Percentiles rank a stretch among this genome's conserved stretches.
These are phyloP conservation scores for Caenorhabditis latens DNA, from an alignment of 1,140 invertebrate genomes.

Conservation along the genomic window DNA sequence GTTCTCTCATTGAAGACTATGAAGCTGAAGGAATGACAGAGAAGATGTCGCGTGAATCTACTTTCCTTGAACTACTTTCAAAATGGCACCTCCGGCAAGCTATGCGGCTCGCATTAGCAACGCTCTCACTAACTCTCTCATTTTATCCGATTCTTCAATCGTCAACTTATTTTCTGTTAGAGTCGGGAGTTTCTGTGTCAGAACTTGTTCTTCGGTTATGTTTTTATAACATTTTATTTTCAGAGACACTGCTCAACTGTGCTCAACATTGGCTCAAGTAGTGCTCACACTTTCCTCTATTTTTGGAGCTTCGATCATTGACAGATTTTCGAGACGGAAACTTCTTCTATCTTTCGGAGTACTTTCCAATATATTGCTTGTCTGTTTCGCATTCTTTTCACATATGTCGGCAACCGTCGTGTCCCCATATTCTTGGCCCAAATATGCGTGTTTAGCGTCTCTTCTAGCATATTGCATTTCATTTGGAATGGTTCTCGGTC, in stretches of 20 bases:
- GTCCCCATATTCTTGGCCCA: slow-evolving; percentile 59
- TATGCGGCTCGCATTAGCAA: slow-evolving; percentile 68
- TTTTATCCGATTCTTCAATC: slow-evolving; percentile 74
- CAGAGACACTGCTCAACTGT: slow-evolving; percentile 68
- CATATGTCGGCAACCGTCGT: not conserved
- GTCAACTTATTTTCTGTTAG: slow-evolving; percentile 70
- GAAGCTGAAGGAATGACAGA: slow-evolving; percentile 62
- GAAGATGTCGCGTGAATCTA: not conserved
- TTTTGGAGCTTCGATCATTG: slow-evolving; percentile 69
- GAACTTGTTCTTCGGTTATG: not conserved
- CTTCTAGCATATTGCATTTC: slow-evolving; percentile 68
- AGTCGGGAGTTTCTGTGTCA: slow-evolving; percentile 64
- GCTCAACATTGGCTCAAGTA: slow-evolving; percentile 68
- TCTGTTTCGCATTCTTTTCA: slow-evolving; percentile 17
- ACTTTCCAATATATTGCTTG: slow-evolving; percentile 38
- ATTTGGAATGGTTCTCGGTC: slow-evolving; percentile 73
- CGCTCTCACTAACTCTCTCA: slow-evolving; percentile 70
- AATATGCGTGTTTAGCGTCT: slow-evolving; percentile 67
- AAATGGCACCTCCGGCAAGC: slow-evolving; percentile 72
- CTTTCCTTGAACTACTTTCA: slow-evolving; percentile 67
- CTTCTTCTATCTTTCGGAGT: slow-evolving; percentile 68
- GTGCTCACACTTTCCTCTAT: slow-evolving; percentile 72
- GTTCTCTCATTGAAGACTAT: slow-evolving; percentile 67
- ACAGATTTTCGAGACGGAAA: slow-evolving; percentile 69
- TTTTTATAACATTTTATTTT: slow-evolving; percentile 23